Conservation (phyloP, 1,140 invertebrate species). For the Phenacoccus solenopsis region DNA sequence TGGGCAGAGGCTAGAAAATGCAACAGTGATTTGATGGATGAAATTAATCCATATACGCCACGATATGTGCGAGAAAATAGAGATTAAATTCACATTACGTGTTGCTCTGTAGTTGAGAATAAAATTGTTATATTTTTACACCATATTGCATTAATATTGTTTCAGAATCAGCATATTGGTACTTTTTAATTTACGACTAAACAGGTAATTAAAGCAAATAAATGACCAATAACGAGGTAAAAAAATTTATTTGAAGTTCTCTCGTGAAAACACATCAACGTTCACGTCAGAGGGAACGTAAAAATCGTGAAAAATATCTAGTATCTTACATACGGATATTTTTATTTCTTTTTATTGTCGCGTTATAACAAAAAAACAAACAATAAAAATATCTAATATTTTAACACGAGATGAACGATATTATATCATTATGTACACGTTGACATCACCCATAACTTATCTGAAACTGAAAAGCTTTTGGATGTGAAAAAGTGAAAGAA, state of each 20-base stretch:
- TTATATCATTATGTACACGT: not conserved
- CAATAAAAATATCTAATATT: slow-evolving; percentile 1
- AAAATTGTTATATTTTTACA: not conserved
- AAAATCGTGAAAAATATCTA: not conserved
- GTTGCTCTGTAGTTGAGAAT: not conserved
- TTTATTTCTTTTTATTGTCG: not conserved
- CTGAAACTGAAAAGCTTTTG: not conserved
- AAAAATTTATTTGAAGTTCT: not conserved
- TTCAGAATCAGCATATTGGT: no score
- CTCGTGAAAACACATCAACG: not conserved
- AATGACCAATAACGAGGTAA: not conserved
- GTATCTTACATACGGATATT: not conserved
- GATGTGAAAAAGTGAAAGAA: not conserved
- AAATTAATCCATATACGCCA: not conserved
- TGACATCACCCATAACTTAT: not conserved
- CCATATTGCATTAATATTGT: no score
- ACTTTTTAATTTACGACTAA: no score
- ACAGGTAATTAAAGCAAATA: no score
- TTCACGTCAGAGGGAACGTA: not conserved
- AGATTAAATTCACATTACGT: no score
- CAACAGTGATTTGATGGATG: slow-evolving; percentile 45
- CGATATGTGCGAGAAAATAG: not conserved
- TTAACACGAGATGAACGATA: not conserved
- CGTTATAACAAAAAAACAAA: not conserved
- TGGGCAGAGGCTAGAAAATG: slow-evolving; percentile 50